Evolutionary conservation across 1,140 invertebrate species (phyloP).

Genomic region (Medauroidea extradentata): DNA sequence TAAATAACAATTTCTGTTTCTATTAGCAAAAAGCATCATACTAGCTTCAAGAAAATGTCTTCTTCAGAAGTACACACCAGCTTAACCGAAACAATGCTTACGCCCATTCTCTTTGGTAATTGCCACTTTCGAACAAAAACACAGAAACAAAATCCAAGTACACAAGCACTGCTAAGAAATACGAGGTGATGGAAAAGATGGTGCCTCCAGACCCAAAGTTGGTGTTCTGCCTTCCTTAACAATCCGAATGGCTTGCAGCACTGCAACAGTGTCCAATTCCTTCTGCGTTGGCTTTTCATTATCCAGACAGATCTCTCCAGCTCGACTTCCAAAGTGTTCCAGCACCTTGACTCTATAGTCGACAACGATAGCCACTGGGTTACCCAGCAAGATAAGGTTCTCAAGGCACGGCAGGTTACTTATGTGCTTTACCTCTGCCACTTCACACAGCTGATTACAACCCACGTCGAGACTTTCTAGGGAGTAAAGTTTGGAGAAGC

Average conservation of each 20-base stretch:
- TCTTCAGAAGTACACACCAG: no score
- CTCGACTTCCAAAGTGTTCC: conserved; percentile 72
- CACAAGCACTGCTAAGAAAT: no score
- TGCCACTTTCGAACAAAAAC: no score
- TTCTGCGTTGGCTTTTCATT: conserved; percentile 80
- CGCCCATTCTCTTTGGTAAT: no score
- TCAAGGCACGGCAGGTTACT: conserved; percentile 81
- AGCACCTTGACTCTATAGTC: conserved; percentile 90
- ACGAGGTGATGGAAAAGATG: no score
- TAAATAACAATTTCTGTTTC: no score
- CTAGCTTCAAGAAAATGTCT: no score
- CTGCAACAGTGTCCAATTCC: conserved; percentile 86
- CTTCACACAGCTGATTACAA: conserved; percentile 74
- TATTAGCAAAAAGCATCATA: no score
- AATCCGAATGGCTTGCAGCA: conserved; percentile 78
- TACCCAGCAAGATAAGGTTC: conserved; percentile 77
- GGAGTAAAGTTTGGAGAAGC: conserved; percentile 79
- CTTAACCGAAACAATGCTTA: no score
- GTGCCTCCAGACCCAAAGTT: conserved; percentile 21
- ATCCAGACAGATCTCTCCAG: conserved; percentile 75
- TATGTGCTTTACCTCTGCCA: conserved; percentile 76
- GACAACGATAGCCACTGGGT: conserved; percentile 78
- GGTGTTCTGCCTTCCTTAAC: conserved; percentile 56
- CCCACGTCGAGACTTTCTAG: conserved; percentile 81
- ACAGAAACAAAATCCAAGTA: no score